phyloP scores from a whole-genome alignment of 2,888 invertebrate species.

The Campaea margaritaria region DNA sequence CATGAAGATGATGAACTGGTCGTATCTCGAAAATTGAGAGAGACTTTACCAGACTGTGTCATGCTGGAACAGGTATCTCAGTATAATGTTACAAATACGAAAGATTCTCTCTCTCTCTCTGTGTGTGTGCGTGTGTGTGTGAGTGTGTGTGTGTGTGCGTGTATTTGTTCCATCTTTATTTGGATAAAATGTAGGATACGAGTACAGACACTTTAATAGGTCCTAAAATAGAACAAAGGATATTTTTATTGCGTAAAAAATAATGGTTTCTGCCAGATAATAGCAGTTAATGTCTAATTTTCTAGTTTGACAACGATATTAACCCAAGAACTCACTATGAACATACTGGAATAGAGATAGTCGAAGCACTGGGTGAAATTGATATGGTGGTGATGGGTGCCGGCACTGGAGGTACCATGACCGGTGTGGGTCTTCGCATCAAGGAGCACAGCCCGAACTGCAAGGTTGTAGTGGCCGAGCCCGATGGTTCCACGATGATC shows the following conservation, averaged over 20 bases:
- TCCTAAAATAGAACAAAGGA: no score
- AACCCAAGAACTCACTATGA: constrained; percentile 98
- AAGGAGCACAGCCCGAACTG: constrained; percentile 92
- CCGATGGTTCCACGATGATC: constrained; percentile 88
- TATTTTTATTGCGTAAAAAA: no score
- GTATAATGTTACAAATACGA: no score
- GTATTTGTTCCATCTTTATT: no score
- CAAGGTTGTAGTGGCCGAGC: constrained; percentile 94
- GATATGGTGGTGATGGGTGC: constrained; percentile 93
- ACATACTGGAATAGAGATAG: constrained; percentile 95
- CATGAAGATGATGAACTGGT: constrained; percentile 81
- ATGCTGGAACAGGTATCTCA: constrained; percentile 93
- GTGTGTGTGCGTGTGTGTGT: no score
- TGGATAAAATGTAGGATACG: no score
- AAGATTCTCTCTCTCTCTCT: no score
- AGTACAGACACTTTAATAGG: no score
- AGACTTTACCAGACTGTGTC: constrained; percentile 89
- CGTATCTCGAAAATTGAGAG: constrained; percentile 90
- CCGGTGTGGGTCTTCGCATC: constrained; percentile 94
- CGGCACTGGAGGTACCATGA: constrained; percentile 97
- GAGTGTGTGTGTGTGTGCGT: no score
- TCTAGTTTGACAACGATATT: constrained; percentile 92
- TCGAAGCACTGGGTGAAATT: constrained; percentile 86
- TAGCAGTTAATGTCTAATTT: no score
- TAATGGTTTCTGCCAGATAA: no score